Percentiles rank a stretch among this genome's conserved stretches.
These are phyloP conservation scores for Pseudopodoces humilis DNA, from an alignment of 2,113 vertebrate species.

Conservation along the genomic window DNA sequence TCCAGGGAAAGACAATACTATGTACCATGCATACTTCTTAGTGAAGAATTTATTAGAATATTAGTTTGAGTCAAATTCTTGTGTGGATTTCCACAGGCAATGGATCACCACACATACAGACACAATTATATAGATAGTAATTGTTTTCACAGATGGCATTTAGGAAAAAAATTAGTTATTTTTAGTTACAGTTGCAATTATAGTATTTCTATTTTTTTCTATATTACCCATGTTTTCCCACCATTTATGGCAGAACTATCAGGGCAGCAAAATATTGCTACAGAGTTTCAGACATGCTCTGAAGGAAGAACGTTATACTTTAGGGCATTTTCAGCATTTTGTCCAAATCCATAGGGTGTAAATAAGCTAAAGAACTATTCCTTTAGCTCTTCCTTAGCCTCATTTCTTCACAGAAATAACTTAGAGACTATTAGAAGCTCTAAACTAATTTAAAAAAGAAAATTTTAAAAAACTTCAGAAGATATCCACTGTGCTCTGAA, in stretches of 20 bases:
- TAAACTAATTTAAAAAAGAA: neutral
- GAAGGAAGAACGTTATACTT: neutral
- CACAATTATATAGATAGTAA: neutral
- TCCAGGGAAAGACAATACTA: slow-evolving; percentile 26
- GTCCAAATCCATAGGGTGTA: neutral
- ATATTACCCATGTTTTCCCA: neutral
- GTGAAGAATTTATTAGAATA: slow-evolving; percentile 11
- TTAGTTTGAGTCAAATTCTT: neutral
- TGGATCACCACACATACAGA: neutral
- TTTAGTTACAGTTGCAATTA: neutral
- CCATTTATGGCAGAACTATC: neutral
- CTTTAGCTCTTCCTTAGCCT: neutral
- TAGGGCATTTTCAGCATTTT: neutral
- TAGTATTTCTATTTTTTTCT: neutral
- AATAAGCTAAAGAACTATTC: neutral
- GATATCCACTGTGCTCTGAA: neutral
- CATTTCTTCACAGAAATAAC: neutral
- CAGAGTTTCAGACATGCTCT: neutral
- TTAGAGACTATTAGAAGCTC: neutral
- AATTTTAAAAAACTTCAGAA: neutral
- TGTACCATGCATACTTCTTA: neutral
- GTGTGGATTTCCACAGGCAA: neutral
- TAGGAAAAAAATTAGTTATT: neutral
- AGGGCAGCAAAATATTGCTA: neutral
- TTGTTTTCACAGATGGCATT: neutral